These are phyloP conservation scores for Operophtera brumata DNA, from an alignment of 2,888 invertebrate species.

Conservation along the genomic window DNA sequence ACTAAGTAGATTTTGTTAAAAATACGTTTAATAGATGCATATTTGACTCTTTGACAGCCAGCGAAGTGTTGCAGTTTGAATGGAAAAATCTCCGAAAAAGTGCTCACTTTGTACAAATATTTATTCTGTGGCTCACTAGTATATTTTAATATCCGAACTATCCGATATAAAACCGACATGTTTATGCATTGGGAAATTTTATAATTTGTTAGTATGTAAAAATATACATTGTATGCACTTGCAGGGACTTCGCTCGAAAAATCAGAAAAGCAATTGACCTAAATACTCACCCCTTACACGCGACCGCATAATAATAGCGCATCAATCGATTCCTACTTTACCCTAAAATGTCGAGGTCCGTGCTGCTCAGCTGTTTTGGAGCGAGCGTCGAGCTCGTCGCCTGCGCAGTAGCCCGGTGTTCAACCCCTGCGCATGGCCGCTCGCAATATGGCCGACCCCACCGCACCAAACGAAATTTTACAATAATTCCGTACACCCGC, in stretches of 20 bases:
- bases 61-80: no score
- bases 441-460: constrained; percentile 8
- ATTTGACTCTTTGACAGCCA: no score
- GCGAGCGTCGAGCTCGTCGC: constrained; percentile 18
- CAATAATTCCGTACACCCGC: constrained; percentile 24
- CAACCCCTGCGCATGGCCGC: constrained; percentile 23
- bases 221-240: constrained; percentile 20
- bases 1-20: no score
- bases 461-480: constrained; percentile 20
- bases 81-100: no score
- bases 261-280: constrained; percentile 33
- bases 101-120: no score
- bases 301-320: constrained; percentile 22
- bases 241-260: constrained; percentile 20
- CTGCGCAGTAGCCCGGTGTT: constrained; percentile 16
- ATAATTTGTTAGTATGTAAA: constrained; percentile 22
- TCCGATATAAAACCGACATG: constrained; percentile 4
- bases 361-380: constrained; percentile 15
- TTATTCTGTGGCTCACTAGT: no score
- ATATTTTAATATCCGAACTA: no score
- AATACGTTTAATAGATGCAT: no score
- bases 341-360: constrained; percentile 9
- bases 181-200: constrained; percentile 21
- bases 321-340: constrained; percentile 25
- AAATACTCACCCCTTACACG: constrained; percentile 32